A percentile compares a stretch with the other conserved stretches of the same genome.
Evolutionary conservation across 2,888 invertebrate species (phyloP).

Genomic region (Chymomyza fuscimana): DNA sequence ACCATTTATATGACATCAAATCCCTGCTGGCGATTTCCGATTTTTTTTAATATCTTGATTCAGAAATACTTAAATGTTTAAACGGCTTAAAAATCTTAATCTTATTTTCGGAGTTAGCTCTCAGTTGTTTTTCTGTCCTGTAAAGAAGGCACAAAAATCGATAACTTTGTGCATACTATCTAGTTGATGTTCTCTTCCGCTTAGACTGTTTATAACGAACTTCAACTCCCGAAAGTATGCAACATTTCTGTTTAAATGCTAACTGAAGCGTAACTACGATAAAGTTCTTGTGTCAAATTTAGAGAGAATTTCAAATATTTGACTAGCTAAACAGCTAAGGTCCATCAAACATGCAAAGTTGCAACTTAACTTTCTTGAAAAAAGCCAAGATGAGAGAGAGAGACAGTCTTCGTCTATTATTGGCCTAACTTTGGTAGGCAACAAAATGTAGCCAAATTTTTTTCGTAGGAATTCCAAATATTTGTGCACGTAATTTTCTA

Average conservation of each 20-base stretch:
- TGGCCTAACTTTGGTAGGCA: neutral
- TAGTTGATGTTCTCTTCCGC: neutral
- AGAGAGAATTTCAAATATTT: neutral
- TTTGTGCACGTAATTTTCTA: conserved; percentile 59
- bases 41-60: no score
- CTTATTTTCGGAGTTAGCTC: no score
- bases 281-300: neutral
- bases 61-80: no score
- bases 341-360: neutral
- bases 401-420: neutral
- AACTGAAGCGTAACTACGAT: neutral
- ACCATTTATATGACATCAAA: no score
- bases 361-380: neutral
- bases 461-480: conserved; percentile 46
- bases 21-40: no score
- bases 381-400: neutral
- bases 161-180: no score
- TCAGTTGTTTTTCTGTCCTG: no score
- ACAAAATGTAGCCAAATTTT: conserved; percentile 1
- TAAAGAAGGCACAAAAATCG: no score
- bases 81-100: no score
- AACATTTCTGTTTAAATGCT: conserved; percentile 19
- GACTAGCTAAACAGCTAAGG: neutral
- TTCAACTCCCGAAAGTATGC: conserved; percentile 24
- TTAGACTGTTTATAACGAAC: neutral